phyloP scores from a whole-genome alignment of 2,888 invertebrate species.

The Amphiduros pacificus region DNA sequence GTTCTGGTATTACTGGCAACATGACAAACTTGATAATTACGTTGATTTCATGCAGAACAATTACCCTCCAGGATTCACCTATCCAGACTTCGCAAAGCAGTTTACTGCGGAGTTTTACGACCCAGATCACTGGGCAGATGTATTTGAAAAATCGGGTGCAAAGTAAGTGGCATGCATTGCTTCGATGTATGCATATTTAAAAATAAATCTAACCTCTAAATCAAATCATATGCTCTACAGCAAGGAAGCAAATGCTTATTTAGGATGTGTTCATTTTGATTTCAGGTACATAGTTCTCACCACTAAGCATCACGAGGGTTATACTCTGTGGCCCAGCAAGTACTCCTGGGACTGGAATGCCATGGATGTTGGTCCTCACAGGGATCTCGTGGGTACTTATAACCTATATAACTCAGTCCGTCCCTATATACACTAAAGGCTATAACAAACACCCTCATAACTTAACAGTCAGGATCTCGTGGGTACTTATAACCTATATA shows the following conservation, averaged over 20 bases:
- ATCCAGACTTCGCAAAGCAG: constrained; percentile 85
- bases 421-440: too few relatives aligned
- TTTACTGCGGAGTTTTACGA: constrained; percentile 88
- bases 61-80: constrained; percentile 82
- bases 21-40: constrained; percentile 23
- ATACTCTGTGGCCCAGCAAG: constrained; percentile 78
- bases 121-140: constrained; percentile 79
- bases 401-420: neutral
- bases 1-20: constrained; percentile 54
- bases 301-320: constrained; percentile 88
- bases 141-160: constrained; percentile 84
- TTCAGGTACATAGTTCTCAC: constrained; percentile 78
- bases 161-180: constrained; percentile 57
- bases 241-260: neutral
- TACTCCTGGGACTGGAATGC: constrained; percentile 84
- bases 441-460: too few relatives aligned
- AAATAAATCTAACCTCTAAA: neutral
- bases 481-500: too few relatives aligned
- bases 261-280: neutral
- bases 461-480: too few relatives aligned
- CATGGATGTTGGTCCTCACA: constrained; percentile 74
- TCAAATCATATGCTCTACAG: neutral
- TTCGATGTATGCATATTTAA: neutral
- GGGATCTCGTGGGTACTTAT: constrained; percentile 72
- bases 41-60: constrained; percentile 76